phyloP scores from a whole-genome alignment of 2,797 vertebrate species.

The Neosilurus mollespiculum region DNA sequence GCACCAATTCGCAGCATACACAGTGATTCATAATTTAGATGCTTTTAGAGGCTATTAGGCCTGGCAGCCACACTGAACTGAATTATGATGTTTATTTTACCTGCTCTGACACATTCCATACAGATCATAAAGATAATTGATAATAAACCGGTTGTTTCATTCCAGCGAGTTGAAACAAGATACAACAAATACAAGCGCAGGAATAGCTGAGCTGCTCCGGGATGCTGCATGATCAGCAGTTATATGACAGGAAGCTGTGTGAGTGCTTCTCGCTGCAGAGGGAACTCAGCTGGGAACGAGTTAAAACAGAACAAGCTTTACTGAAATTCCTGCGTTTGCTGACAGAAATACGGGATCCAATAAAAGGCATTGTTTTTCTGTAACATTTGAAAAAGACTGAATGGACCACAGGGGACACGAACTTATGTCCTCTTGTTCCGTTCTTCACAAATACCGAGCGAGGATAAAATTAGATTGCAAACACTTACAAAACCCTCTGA shows the following conservation, averaged over 20 bases:
- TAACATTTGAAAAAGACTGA: neutral
- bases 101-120: neutral
- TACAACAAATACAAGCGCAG: too few species aligned
- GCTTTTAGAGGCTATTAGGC: neutral
- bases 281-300: neutral
- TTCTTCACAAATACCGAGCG: neutral
- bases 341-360: constrained; percentile 6
- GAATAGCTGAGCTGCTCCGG: neutral
- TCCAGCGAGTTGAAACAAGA: neutral
- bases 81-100: neutral
- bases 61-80: neutral
- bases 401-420: neutral
- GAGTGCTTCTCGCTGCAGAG: neutral
- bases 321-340: neutral
- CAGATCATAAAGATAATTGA: neutral
- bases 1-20: neutral
- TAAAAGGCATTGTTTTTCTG: neutral
- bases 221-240: neutral
- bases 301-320: neutral
- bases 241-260: neutral
- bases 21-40: neutral
- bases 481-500: constrained; percentile 2
- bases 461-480: constrained; percentile 6
- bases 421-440: neutral
- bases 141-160: neutral